Evolutionary conservation across 2,113 vertebrate species (phyloP), one percentile per base, ranked within the genome.

Genomic region (Emydocephalus ijimae): DNA sequence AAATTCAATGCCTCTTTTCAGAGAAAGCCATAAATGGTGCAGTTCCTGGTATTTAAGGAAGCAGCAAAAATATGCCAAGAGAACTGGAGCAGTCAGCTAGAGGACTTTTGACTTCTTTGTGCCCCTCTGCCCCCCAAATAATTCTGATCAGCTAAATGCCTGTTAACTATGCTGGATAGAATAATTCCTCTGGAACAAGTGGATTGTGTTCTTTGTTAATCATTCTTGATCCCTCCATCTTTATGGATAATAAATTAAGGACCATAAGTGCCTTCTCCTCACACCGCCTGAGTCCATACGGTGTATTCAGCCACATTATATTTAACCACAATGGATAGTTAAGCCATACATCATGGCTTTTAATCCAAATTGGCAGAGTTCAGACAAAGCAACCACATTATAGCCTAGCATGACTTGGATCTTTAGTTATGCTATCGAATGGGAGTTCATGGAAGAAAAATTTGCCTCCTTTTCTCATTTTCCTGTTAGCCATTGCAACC

Each of bases 1-100:
- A 94, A 94, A 93, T 95, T 95, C 95, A 94, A 96, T 95, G 92
- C 93, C 94, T 92, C 92, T 95, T 96, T 94, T 93, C 1, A 26
- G 87, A 69, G 81, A 94, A 91, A 89, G 69, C 64, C 93, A 95
- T 93, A 93, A 95, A 85, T n/a, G n/a, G 87, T 0, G 0, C 55
- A 57, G n/a, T 52, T 29, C n/a, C n/a, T 86, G 18, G 74, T 0
- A 54, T 90, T 87, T 59, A 59, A 34, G 50, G 56, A 61, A 52
- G 55, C 2, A 52, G 74, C n/a, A 43, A 14, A 26, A 61, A 90
- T 20, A 34, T 90, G 61, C 81, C 69, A 86, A 86, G n/a, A 90
- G 45, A 81, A 26, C 5, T 81, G 24, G 52, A 12, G 39, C 89
- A 15, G 15, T n/a, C n/a, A 45, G 54, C 48, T 61, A 39, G n/a